Evolutionary conservation across 92 coral and sea anemone species (phyloP).

Genomic region (Phymanthus crucifer): DNA sequence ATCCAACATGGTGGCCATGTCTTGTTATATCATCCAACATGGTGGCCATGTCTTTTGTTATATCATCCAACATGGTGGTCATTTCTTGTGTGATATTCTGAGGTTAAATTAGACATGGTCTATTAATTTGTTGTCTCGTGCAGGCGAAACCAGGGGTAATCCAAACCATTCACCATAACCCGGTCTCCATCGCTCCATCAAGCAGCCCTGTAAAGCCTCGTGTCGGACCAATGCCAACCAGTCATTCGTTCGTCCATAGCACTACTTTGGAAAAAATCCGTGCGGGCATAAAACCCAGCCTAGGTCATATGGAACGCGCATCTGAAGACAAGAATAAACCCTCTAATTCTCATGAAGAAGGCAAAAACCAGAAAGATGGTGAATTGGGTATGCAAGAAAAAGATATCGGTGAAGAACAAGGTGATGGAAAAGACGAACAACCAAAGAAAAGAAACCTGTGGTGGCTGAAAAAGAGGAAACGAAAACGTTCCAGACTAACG

Average conservation of each 20-base stretch:
- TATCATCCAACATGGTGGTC: too few relatives aligned
- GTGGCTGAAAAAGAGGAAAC: constrained; percentile 83
- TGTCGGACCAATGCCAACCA: not conserved
- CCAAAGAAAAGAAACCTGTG: constrained; percentile 72
- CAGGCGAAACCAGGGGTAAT: constrained; percentile 41
- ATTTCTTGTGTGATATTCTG: too few relatives aligned
- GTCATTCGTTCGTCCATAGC: constrained; percentile 7
- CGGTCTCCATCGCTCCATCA: constrained; percentile 1
- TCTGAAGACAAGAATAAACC: not conserved
- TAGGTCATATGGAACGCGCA: not conserved
- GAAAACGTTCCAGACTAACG: constrained; percentile 83
- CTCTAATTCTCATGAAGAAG: not conserved
- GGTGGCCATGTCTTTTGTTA: too few relatives aligned
- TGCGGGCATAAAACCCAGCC: constrained; percentile 19
- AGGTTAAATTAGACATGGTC: too few relatives aligned
- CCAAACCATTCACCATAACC: constrained; percentile 46
- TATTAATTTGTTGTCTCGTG: not conserved
- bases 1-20: too few relatives aligned
- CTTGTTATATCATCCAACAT: too few relatives aligned
- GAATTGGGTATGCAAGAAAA: constrained; percentile 10
- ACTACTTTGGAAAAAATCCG: constrained; percentile 23
- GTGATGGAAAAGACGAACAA: constrained; percentile 40
- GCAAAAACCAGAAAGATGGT: constrained; percentile 32
- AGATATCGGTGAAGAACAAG: constrained; percentile 33
- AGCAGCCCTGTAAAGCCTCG: not conserved